These are phyloP conservation scores for Ceratina australensis DNA, from an alignment of 1,140 invertebrate genomes.

Conservation along the genomic window DNA sequence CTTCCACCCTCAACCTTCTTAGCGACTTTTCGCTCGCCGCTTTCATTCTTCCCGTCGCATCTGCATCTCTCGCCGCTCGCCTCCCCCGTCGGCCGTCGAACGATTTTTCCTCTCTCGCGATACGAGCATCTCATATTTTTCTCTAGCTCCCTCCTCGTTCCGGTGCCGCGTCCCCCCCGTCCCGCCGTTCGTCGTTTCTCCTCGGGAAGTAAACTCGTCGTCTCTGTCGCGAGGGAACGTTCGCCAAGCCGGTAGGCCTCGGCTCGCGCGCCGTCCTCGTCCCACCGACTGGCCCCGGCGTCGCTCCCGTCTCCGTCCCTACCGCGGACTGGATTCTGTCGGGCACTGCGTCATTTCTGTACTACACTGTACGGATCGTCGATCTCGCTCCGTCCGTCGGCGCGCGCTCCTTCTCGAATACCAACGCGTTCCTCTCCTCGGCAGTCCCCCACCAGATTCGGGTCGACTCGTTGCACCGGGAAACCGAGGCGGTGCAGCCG, in stretches of 20 bases:
- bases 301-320: background rate
- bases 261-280: conserved; percentile 24
- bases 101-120: conserved; percentile 1
- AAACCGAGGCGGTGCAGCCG: conserved; percentile 45
- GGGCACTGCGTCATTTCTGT: conserved; percentile 57
- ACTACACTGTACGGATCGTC: conserved; percentile 26
- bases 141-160: conserved; percentile 8
- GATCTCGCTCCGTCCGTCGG: conserved; percentile 24
- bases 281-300: conserved; percentile 8
- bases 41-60: background rate
- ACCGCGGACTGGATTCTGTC: conserved; percentile 26
- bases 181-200: background rate
- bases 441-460: conserved; percentile 47
- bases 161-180: background rate
- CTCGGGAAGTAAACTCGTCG: conserved; percentile 18
- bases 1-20: background rate
- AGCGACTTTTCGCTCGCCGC: background rate
- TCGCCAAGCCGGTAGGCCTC: conserved; percentile 22
- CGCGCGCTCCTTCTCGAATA: conserved; percentile 24
- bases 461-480: conserved; percentile 58
- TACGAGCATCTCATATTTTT: background rate
- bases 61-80: background rate
- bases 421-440: conserved; percentile 44
- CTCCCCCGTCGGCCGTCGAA: background rate
- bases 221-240: conserved; percentile 34